Base-by-base conservation (phyloP, 2,113 vertebrate species). In the Scartelaos histophorus region DNA sequence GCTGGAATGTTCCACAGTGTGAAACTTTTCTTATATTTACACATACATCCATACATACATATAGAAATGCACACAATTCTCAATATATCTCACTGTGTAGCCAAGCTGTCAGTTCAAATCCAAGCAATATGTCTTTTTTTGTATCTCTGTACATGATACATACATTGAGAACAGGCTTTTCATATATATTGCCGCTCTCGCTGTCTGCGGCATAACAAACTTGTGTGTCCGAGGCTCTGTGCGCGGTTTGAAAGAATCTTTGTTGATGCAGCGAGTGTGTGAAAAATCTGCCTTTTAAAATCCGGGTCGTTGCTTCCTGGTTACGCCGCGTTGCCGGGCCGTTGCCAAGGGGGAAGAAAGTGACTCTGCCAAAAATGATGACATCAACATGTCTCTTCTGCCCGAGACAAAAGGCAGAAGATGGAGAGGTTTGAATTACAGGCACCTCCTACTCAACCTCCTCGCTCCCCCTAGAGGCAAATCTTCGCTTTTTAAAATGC, bases 391-490 rank as follows among this genome's bases (percentile, higher is more conserved):
- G 69, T 62, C 71, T 74, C 84, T 57, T 70, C 76, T 69, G 73
- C 75, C 67, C 60, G 56, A 72, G 66, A 83, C 67, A 79, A 82
- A 79, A 82, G 58, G 47, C 12, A 43, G 75, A 73, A 75, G 76
- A 84, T 60, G 75, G 69, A 79, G 69, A 70, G 80, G 83, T 86
- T 69, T 88, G 80, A 90, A 84, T 84, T 9, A 11, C 66, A 76
- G 75, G 77, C 82, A 76, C 78, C 45, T 79, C 83, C 73, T 25
- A 22, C 71, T 84, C 73, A 70, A 73, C 74, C 22, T 78, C 70
- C 76, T 24, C 66, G 46, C 70, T 71, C 73, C 43, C 70, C 71
- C 85, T 74, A 4, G 2, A 74, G 80, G 76, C 58, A 4, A 74
- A 71, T 84, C 82, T 74, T 83, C 87, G 57, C 46, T 70, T 75